These are phyloP conservation scores for Chaenodraco wilsoni DNA, from an alignment of 2,797 vertebrate species.

Conservation along the genomic window DNA sequence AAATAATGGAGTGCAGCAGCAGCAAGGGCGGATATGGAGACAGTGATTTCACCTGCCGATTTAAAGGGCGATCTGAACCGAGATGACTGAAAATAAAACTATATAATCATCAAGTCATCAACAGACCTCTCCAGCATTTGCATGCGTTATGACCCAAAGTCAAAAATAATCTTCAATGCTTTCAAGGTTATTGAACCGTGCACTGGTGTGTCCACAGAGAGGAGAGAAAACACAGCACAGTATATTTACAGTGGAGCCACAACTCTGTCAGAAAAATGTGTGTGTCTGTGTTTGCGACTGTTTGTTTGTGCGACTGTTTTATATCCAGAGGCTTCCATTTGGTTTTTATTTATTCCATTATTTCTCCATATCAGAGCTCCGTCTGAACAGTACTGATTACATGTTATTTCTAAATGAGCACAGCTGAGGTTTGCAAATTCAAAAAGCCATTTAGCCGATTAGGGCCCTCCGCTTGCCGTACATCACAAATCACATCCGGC, in stretches of 20 bases:
- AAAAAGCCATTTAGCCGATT: slow-evolving; percentile 76
- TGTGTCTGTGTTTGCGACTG: too few relatives aligned
- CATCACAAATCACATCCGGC: slow-evolving; percentile 67
- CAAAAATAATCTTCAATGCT: slow-evolving; percentile 53
- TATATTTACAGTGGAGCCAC: slow-evolving; percentile 35
- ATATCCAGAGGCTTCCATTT: slow-evolving; percentile 48
- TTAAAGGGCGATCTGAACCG: slow-evolving; percentile 14
- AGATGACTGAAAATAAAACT: slow-evolving; percentile 33
- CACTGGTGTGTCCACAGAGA: slow-evolving; percentile 35
- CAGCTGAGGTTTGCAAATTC: slow-evolving; percentile 73
- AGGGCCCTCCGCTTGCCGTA: slow-evolving; percentile 62
- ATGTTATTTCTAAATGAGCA: slow-evolving; percentile 71
- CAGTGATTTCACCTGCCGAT: slow-evolving; percentile 11
- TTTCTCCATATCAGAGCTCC: slow-evolving; percentile 55
- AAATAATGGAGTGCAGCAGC: slow-evolving; percentile 14
- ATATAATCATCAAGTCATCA: slow-evolving; percentile 22
- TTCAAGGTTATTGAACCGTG: slow-evolving; percentile 45
- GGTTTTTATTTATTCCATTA: slow-evolving; percentile 67
- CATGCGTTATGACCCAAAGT: slow-evolving; percentile 41
- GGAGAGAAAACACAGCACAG: slow-evolving; percentile 29
- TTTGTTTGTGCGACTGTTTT: slow-evolving; percentile 31
- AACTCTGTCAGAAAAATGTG: slow-evolving; percentile 4
- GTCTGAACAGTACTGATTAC: slow-evolving; percentile 70
- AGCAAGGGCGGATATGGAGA: not conserved
- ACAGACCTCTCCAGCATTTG: slow-evolving; percentile 22